Conservation (phyloP, 2,797 vertebrate genomes). For the Myotis pilosus region DNA sequence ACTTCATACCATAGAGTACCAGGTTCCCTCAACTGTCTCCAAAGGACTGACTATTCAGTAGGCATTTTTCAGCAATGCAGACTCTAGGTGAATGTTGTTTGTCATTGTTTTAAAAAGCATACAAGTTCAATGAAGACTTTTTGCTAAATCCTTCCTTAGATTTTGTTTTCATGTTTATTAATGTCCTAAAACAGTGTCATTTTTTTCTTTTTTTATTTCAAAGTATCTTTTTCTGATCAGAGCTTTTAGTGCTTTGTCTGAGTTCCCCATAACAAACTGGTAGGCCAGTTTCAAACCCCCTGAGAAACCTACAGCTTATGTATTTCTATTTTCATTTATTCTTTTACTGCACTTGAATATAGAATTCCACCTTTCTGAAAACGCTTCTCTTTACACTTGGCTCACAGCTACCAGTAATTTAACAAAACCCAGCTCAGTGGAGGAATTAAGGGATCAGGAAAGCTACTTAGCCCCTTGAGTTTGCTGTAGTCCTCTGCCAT, state of each 20-base stretch:
- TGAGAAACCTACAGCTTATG: background rate
- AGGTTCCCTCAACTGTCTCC: background rate
- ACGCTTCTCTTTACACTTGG: background rate
- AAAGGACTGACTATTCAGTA: background rate
- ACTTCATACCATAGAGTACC: background rate
- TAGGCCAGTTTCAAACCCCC: background rate
- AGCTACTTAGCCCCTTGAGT: background rate
- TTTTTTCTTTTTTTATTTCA: background rate
- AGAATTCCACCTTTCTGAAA: conserved; percentile 24
- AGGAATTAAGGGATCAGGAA: background rate
- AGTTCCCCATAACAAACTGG: background rate
- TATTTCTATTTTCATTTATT: conserved; percentile 1
- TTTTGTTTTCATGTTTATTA: background rate
- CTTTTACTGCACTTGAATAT: background rate
- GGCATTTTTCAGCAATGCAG: background rate
- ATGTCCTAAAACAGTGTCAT: background rate
- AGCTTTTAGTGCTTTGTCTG: background rate
- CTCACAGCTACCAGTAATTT: conserved; percentile 12
- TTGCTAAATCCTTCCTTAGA: background rate
- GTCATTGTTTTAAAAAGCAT: background rate
- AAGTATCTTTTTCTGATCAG: background rate
- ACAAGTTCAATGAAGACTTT: background rate
- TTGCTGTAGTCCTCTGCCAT: background rate
- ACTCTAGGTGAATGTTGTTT: background rate
- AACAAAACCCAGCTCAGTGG: conserved; percentile 4